Percentiles rank a stretch among this genome's conserved stretches.
Conservation (phyloP, 2,888 invertebrate species). For the Helicoverpa assulta region DNA sequence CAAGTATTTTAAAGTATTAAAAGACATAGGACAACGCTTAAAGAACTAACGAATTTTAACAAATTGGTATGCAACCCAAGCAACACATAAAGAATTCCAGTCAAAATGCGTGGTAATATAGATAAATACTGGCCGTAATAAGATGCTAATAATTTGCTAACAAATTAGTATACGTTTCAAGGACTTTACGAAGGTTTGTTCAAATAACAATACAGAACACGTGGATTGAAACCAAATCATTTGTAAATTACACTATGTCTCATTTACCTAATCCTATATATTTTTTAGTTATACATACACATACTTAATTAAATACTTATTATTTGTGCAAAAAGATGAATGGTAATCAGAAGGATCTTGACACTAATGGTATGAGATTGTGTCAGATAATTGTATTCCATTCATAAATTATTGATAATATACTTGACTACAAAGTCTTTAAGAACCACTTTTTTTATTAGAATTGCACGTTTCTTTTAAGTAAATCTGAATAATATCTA, state of each 20-base stretch:
- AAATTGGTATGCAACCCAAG: not conserved
- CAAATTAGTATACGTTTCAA: conserved; percentile 20
- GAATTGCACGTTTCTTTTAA: no score
- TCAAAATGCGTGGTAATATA: conserved; percentile 2
- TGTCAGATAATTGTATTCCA: no score
- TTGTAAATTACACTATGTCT: conserved; percentile 20
- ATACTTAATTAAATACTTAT: conserved; percentile 3
- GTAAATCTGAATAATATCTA: no score
- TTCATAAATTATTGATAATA: no score
- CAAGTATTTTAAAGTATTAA: no score
- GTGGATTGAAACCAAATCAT: conserved; percentile 22
- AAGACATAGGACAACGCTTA: not conserved
- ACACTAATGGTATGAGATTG: no score
- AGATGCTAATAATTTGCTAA: conserved; percentile 13
- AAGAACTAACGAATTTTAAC: not conserved
- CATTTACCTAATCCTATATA: conserved; percentile 13
- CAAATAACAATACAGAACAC: conserved; percentile 35
- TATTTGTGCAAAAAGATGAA: not conserved
- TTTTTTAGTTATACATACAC: conserved; percentile 1
- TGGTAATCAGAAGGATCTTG: not conserved
- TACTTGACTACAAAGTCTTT: no score
- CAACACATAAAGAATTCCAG: conserved; percentile 5
- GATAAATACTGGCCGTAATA: conserved; percentile 6
- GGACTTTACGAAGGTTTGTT: conserved; percentile 15
- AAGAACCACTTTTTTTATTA: no score